phyloP scores from a whole-genome alignment of 2,113 vertebrate genomes.

The Lampris incognitus region DNA sequence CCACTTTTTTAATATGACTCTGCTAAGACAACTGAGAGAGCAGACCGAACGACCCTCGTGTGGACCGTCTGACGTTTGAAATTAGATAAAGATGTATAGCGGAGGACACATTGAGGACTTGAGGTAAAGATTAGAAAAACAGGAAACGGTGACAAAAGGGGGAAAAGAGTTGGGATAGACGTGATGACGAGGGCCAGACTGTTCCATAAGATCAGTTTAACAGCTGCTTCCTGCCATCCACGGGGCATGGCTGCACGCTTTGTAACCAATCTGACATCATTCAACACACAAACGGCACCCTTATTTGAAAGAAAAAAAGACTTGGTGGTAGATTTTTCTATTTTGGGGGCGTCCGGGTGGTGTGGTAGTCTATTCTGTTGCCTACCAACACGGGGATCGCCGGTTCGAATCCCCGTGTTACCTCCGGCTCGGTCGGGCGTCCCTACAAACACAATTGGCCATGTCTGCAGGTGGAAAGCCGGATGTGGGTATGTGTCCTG shows the following conservation, averaged over 20 bases:
- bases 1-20: no score
- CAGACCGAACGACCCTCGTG: background rate
- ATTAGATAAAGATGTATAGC: background rate
- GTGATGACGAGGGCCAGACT: slow-evolving; percentile 10
- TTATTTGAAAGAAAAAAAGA: slow-evolving; percentile 2
- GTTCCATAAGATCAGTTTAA: slow-evolving; percentile 34
- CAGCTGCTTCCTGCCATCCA: slow-evolving; percentile 62
- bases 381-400: no score
- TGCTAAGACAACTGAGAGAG: no score
- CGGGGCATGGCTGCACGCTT: slow-evolving; percentile 45
- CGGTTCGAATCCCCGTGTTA: no score
- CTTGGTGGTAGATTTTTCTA: no score
- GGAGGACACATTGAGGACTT: slow-evolving; percentile 9
- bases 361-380: no score
- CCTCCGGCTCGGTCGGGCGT: no score
- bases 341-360: no score
- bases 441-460: no score
- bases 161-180: slow-evolving; percentile 31
- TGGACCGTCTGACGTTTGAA: slow-evolving; percentile 5
- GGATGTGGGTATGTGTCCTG: no score
- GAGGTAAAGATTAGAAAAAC: slow-evolving; percentile 48
- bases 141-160: slow-evolving; percentile 59
- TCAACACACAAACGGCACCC: slow-evolving; percentile 5
- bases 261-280: slow-evolving; percentile 39
- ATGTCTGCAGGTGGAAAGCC: no score